Percentiles rank a stretch among this genome's conserved stretches.
These are phyloP conservation scores for Caenorhabditis remanei DNA, from an alignment of 1,140 invertebrate genomes.

Conservation along the genomic window DNA sequence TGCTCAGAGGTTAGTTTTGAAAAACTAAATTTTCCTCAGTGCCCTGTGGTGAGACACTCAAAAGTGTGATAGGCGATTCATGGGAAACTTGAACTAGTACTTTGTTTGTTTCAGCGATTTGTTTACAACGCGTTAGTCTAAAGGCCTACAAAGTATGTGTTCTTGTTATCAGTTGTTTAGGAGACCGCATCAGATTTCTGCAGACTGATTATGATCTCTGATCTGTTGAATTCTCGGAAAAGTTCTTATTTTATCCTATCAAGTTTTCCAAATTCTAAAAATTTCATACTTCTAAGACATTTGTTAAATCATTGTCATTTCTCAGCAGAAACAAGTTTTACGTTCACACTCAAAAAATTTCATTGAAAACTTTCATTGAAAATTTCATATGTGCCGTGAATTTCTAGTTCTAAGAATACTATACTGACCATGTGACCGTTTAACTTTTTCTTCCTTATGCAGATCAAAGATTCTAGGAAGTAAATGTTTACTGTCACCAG, in stretches of 20 bases:
- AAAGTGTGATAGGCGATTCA: no score
- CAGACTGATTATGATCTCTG: constrained; percentile 68
- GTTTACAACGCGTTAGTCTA: no score
- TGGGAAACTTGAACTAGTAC: no score
- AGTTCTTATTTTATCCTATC: no score
- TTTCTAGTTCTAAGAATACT: background rate
- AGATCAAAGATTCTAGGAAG: constrained; percentile 51
- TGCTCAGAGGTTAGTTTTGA: constrained; percentile 76
- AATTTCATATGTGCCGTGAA: background rate
- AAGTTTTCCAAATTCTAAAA: constrained; percentile 78
- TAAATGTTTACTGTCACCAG: background rate
- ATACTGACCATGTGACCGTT: background rate
- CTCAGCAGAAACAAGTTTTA: no score
- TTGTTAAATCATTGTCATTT: background rate
- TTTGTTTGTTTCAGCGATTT: no score
- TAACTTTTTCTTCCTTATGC: background rate
- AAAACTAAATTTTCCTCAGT: no score
- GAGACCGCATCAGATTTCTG: background rate
- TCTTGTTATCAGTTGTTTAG: background rate
- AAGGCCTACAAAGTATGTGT: no score
- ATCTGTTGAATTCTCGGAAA: constrained; percentile 65
- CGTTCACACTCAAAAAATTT: background rate
- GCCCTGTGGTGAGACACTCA: no score
- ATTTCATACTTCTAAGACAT: constrained; percentile 77
- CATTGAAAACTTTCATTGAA: background rate